Conservation (phyloP, 2,888 invertebrate species). For the Helleia helle region DNA sequence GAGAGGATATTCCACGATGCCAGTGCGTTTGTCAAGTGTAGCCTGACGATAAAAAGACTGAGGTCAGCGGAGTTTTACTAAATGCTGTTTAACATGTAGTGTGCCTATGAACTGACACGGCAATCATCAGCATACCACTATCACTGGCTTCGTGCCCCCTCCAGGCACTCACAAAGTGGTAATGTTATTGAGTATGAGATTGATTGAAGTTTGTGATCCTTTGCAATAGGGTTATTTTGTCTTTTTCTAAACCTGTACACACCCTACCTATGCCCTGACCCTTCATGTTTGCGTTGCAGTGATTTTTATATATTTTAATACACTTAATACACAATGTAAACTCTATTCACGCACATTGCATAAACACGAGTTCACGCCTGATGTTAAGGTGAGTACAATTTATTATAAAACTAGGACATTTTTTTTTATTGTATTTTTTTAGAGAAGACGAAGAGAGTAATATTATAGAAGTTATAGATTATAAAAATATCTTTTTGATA, state of each 20-base stretch:
- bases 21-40: conserved; percentile 64
- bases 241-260: conserved; percentile 9
- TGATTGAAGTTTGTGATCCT: conserved; percentile 14
- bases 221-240: conserved; percentile 14
- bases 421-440: neutral
- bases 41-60: conserved; percentile 69
- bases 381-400: neutral
- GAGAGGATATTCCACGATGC: conserved; percentile 66
- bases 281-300: conserved; percentile 13
- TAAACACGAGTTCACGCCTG: neutral
- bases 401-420: neutral
- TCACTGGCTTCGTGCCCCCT: conserved; percentile 27
- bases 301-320: conserved; percentile 11
- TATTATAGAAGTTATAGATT: too few species aligned
- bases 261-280: neutral
- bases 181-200: conserved; percentile 8
- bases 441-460: too few species aligned
- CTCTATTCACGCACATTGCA: neutral
- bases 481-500: too few species aligned
- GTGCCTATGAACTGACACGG: conserved; percentile 65
- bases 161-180: conserved; percentile 16
- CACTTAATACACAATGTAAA: neutral
- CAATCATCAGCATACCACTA: conserved; percentile 42
- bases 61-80: conserved; percentile 70
- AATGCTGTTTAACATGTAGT: conserved; percentile 63